Evolutionary conservation across 2,113 vertebrate species (phyloP).

Genomic region (Sitta europaea): DNA sequence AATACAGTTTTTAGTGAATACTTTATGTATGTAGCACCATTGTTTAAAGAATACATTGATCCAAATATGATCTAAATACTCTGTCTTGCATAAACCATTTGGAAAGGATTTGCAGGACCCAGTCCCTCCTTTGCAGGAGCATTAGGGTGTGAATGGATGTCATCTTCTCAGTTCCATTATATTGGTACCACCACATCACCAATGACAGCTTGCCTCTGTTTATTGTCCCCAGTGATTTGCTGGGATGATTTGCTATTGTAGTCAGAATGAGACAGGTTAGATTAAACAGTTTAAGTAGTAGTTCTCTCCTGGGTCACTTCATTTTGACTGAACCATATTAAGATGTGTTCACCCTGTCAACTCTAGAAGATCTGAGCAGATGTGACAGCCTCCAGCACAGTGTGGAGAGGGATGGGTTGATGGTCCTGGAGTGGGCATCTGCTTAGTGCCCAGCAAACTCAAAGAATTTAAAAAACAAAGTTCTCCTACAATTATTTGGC

Average conservation of each 20-base stretch:
- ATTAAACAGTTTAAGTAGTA: not conserved
- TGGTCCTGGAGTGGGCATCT: not conserved
- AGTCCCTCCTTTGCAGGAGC: not conserved
- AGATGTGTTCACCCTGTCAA: not conserved
- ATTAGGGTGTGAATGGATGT: not conserved
- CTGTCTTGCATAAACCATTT: not conserved
- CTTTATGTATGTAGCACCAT: not conserved
- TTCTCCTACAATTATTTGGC: not conserved
- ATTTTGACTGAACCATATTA: not conserved
- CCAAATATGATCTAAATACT: not conserved
- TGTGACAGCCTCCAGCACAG: not conserved
- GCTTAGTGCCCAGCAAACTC: not conserved
- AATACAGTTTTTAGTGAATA: not conserved
- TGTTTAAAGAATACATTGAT: not conserved
- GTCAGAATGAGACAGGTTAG: not conserved
- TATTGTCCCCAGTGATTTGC: not conserved
- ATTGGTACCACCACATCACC: not conserved
- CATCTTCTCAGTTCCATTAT: not conserved
- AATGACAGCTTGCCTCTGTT: not conserved
- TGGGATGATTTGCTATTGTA: not conserved
- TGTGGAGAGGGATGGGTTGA: not conserved
- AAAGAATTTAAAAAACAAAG: not conserved
- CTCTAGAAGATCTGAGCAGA: not conserved
- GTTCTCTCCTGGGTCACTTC: not conserved
- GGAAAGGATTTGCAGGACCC: not conserved